Evolutionary conservation across 2,113 vertebrate genomes (phyloP), one percentile per base, ranked within the genome.

Genomic region (Trogon melanurus): DNA sequence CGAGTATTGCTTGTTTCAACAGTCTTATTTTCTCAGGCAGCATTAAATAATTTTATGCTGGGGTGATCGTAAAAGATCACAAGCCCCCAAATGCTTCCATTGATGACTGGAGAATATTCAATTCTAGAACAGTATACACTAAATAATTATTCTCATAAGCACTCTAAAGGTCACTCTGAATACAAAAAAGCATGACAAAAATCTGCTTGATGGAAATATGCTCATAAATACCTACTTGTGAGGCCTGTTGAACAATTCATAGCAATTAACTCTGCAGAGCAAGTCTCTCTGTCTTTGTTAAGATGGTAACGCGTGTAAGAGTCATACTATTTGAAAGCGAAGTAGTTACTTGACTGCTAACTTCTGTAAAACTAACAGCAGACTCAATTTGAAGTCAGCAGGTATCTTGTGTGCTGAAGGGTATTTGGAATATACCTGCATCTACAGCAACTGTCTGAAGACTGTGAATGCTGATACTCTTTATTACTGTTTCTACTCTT

Each of bases 191-290:
- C 56, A 79, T 25, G 75, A 88, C 50, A 80, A 89, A 95, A 94
- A 88, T 58, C 70, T 76, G 10, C 61, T 85, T 83, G 65, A 79
- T 69, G 65, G 72, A 87, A 85, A 89, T 50, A 84, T 10, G 30
- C 78, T 83, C 75, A 95, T 70, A 84, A 95, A 88, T 66, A 69
- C n/a, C 61, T 90, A 88, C 82, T 95, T 91, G 54, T 60, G 80
- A 95, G 89, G 89, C 50, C 67, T 82, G 62, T 29, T 90, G 44
- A 95, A 91, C 76, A 89, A 81, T 75, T 74, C 27, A 8, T 50
- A 75, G 94, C 85, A 95, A 96, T 88, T 95, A 89, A 91, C 69
- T 89, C 45, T 65, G 58, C 67, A 67, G 47, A 95, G 75, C 45
- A 88, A 79, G 54, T 53, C 85, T 95, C 34, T 30, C 53, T 57